Percentiles rank a stretch among this genome's conserved stretches.
These are phyloP conservation scores for Tetragnatha montana DNA, from an alignment of 2,888 invertebrate genomes.

Conservation along the genomic window DNA sequence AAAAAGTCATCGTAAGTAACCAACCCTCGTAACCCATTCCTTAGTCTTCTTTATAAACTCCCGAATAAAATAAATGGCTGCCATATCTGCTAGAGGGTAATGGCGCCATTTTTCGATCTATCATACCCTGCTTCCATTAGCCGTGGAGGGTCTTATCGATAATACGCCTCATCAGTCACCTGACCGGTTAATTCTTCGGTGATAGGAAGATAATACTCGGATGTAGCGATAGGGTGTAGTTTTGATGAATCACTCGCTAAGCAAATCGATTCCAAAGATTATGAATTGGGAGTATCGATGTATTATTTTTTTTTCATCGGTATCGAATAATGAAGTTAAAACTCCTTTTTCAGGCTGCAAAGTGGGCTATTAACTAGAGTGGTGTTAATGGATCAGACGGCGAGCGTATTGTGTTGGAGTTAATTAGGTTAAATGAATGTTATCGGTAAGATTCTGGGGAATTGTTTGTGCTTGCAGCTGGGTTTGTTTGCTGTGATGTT, in stretches of 20 bases:
- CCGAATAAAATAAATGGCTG: slow-evolving; percentile 28
- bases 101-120: slow-evolving; percentile 24
- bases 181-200: slow-evolving; percentile 43
- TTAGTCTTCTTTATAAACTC: neutral
- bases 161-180: slow-evolving; percentile 55
- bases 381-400: neutral
- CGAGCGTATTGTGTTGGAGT: neutral
- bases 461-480: no score
- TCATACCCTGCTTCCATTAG: slow-evolving; percentile 39
- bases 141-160: slow-evolving; percentile 51
- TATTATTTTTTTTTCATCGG: neutral
- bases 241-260: slow-evolving; percentile 38
- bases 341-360: neutral
- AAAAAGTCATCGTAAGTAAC: neutral
- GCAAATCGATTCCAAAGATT: slow-evolving; percentile 7
- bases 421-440: neutral
- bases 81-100: neutral
- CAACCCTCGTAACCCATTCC: neutral
- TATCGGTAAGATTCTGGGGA: no score
- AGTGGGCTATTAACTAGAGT: neutral
- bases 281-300: neutral
- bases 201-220: slow-evolving; percentile 49
- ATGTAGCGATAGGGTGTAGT: slow-evolving; percentile 13
- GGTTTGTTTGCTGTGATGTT: no score
- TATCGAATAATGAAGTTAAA: neutral